Evolutionary conservation across 2,797 vertebrate genomes (phyloP).

Genomic region (Taenioides sp.): DNA sequence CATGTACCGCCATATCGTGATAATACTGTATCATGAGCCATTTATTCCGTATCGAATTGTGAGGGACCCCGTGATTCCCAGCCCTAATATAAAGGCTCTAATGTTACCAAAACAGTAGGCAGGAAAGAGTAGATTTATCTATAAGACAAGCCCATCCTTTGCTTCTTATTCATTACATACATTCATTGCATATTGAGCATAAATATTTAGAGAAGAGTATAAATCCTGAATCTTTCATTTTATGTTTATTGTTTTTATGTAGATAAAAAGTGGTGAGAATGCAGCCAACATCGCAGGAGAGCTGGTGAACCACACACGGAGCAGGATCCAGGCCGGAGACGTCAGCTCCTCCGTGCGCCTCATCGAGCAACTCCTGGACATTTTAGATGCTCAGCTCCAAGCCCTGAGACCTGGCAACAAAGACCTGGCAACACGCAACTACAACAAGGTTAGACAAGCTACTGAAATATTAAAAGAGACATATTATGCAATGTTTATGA

Average conservation of each 20-base stretch:
- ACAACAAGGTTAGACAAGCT: constrained; percentile 85
- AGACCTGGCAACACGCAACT: constrained; percentile 89
- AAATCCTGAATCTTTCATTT: background rate
- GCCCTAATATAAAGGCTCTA: no score
- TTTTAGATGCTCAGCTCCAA: constrained; percentile 92
- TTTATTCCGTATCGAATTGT: no score
- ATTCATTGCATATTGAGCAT: background rate
- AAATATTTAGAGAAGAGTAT: background rate
- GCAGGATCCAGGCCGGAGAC: constrained; percentile 90
- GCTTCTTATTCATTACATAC: no score
- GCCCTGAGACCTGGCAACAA: constrained; percentile 89
- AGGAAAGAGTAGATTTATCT: no score
- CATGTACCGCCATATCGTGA: no score
- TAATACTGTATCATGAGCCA: no score
- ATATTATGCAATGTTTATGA: no score
- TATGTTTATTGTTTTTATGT: constrained; percentile 15
- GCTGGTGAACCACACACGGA: constrained; percentile 89
- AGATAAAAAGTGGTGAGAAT: constrained; percentile 96
- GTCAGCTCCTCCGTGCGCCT: constrained; percentile 91
- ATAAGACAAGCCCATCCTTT: no score
- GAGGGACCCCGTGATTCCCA: no score
- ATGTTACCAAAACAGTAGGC: no score
- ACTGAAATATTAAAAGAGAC: constrained; percentile 30
- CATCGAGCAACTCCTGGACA: constrained; percentile 93
- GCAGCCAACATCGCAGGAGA: constrained; percentile 92